A percentile compares a stretch with the other conserved stretches of the same genome.
Conservation (phyloP, 2,797 vertebrate species). For the Botia kubotai region DNA sequence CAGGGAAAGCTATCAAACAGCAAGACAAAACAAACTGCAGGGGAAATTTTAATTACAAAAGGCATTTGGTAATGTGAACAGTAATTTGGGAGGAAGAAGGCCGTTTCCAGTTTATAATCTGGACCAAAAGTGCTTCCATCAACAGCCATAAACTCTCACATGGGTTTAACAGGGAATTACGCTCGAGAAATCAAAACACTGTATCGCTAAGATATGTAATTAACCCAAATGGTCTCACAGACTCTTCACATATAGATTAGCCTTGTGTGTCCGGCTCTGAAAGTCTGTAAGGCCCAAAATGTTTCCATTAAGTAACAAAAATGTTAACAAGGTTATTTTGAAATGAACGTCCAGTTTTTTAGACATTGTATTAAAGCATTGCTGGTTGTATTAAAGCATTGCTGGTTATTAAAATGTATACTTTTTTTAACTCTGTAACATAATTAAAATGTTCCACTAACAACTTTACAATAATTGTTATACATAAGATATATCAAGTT, state of each 20-base stretch:
- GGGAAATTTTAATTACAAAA: neutral
- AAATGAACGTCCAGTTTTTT: too few species aligned
- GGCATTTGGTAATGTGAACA: neutral
- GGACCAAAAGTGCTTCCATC: neutral
- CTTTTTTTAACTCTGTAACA: too few species aligned
- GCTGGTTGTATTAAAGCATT: too few species aligned
- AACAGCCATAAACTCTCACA: neutral
- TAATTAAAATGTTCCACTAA: too few species aligned
- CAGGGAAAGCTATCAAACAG: neutral
- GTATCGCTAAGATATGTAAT: constrained; percentile 7
- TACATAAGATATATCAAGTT: too few species aligned
- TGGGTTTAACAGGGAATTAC: neutral
- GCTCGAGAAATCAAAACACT: neutral
- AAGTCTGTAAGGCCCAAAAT: too few species aligned
- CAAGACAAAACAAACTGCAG: neutral
- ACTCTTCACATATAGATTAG: neutral
- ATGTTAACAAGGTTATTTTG: too few species aligned
- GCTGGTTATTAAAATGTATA: too few species aligned
- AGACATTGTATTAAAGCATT: too few species aligned
- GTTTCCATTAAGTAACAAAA: too few species aligned
- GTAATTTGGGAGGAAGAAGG: neutral
- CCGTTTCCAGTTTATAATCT: neutral
- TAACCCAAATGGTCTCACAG: neutral
- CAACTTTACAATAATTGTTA: too few species aligned
- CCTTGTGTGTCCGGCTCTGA: neutral